A percentile compares a stretch with the other conserved stretches of the same genome.
These are phyloP conservation scores for Ptychadena robeensis DNA, from an alignment of 2,797 vertebrate genomes.

Conservation along the genomic window DNA sequence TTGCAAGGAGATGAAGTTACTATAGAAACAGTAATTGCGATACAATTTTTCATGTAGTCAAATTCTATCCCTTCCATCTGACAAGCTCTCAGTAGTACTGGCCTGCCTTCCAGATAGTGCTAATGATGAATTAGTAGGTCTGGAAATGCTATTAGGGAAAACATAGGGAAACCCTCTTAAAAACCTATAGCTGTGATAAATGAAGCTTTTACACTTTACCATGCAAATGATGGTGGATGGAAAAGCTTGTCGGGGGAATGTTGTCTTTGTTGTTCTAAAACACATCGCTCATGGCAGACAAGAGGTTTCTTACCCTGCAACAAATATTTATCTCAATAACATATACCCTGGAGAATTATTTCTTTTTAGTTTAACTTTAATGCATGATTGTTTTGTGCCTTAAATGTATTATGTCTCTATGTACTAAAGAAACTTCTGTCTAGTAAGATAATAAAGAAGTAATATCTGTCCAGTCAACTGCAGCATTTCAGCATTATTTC, in stretches of 20 bases:
- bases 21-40: conserved; percentile 77
- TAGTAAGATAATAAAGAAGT: conserved; percentile 5
- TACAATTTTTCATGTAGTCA: conserved; percentile 72
- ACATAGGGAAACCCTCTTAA: conserved; percentile 32
- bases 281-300: conserved; percentile 40
- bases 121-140: conserved; percentile 57
- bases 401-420: neutral
- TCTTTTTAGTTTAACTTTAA: neutral
- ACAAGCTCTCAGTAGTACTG: conserved; percentile 58
- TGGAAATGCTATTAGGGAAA: conserved; percentile 49
- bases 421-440: neutral
- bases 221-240: conserved; percentile 46
- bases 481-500: neutral
- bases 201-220: conserved; percentile 27
- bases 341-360: neutral
- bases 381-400: neutral
- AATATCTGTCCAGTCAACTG: neutral
- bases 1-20: conserved; percentile 78
- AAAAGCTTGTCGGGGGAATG: conserved; percentile 41
- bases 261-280: conserved; percentile 26
- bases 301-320: conserved; percentile 13
- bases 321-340: conserved; percentile 12
- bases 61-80: conserved; percentile 73
- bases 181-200: conserved; percentile 36
- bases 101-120: conserved; percentile 36